Conservation (phyloP, 2,113 vertebrate species). For the Grus americana region DNA sequence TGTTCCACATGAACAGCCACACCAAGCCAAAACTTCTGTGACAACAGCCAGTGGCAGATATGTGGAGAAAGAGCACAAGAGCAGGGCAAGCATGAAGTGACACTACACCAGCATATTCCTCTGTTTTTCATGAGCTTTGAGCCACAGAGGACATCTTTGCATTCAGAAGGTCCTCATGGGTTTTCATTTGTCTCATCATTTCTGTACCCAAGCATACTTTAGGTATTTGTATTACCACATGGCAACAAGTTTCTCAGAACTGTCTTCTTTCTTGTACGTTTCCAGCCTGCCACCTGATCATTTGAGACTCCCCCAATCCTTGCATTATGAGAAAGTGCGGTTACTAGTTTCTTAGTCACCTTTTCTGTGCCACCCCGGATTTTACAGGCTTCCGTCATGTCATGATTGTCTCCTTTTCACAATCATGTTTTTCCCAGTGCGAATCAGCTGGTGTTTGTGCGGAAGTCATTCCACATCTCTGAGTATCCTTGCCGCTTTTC, state of each 20-base stretch:
- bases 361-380: background rate
- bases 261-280: fast-evolving
- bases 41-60: background rate
- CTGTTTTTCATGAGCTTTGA: background rate
- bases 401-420: background rate
- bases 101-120: background rate
- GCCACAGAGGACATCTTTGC: background rate
- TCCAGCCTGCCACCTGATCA: background rate
- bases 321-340: background rate
- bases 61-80: background rate
- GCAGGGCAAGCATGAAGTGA: background rate
- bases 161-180: background rate
- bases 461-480: background rate
- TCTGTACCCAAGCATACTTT: background rate
- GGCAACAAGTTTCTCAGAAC: background rate
- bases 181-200: background rate
- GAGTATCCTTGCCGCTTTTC: background rate
- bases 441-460: background rate
- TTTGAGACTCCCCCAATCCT: background rate
- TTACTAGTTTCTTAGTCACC: background rate
- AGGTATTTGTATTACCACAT: fast-evolving
- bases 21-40: background rate
- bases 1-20: background rate
- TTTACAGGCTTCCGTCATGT: background rate
- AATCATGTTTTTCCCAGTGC: background rate